Evolutionary conservation across 1,140 invertebrate species (phyloP).

Genomic region (Drosophila albomicans): DNA sequence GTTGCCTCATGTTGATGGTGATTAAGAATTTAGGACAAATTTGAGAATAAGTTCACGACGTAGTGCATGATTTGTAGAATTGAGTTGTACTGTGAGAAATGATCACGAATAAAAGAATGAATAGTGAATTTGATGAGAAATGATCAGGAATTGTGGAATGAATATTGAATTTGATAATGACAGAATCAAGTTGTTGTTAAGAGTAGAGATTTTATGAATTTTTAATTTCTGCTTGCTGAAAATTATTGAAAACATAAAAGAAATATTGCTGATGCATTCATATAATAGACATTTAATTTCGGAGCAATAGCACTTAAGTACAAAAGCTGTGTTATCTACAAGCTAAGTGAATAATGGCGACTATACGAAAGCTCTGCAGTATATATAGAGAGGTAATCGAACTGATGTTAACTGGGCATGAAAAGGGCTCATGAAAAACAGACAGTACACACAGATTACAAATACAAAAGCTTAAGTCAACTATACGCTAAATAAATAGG

Average conservation of each 20-base stretch:
- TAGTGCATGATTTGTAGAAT: background rate
- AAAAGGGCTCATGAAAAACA: slow-evolving; percentile 17
- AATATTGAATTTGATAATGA: background rate
- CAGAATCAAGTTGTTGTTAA: no score
- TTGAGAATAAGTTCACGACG: background rate
- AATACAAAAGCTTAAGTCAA: slow-evolving; percentile 26
- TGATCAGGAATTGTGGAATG: no score
- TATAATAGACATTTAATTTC: slow-evolving; percentile 6
- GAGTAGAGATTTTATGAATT: no score
- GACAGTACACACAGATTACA: slow-evolving; percentile 27
- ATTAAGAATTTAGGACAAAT: background rate
- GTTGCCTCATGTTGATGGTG: background rate
- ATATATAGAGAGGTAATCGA: background rate
- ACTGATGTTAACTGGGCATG: slow-evolving; percentile 16
- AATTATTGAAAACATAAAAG: background rate
- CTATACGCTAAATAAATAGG: slow-evolving; percentile 43
- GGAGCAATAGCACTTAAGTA: slow-evolving; percentile 24
- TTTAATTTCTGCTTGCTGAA: background rate
- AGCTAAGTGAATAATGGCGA: slow-evolving; percentile 4
- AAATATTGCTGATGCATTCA: background rate
- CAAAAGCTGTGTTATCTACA: slow-evolving; percentile 4
- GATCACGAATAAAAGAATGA: background rate
- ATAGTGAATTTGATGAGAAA: background rate
- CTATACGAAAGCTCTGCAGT: background rate
- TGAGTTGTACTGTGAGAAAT: no score